phyloP scores from a whole-genome alignment of 2,113 vertebrate species.

The Phrynosoma blainvillii region DNA sequence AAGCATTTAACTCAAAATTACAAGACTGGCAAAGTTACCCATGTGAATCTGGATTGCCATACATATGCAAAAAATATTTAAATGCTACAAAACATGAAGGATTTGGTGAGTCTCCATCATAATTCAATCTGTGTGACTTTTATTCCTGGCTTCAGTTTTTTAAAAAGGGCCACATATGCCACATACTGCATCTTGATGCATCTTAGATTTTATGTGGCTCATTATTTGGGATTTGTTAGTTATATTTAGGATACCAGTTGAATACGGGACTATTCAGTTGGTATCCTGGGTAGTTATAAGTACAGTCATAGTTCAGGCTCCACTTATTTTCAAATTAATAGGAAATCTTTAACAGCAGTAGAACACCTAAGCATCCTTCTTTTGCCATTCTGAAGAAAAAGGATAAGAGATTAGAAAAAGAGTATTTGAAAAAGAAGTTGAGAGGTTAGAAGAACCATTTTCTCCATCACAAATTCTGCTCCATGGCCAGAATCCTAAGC shows the following conservation, averaged over 20 bases:
- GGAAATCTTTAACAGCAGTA: conserved; percentile 1
- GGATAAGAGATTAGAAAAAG: background rate
- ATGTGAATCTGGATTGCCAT: conserved; percentile 87
- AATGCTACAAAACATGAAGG: conserved; percentile 76
- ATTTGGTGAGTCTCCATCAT: conserved; percentile 78
- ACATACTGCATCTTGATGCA: background rate
- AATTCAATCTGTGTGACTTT: background rate
- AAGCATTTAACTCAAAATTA: conserved; percentile 79
- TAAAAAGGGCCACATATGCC: background rate
- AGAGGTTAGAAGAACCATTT: background rate
- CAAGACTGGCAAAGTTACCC: conserved; percentile 82
- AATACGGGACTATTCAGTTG: conserved; percentile 3
- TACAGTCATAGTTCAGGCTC: background rate
- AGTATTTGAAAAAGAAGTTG: background rate
- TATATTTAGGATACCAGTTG: conserved; percentile 8
- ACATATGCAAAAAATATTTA: conserved; percentile 89
- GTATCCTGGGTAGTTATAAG: background rate
- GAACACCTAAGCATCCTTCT: background rate
- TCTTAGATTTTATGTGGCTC: background rate
- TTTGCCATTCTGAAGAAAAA: background rate
- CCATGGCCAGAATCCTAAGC: background rate
- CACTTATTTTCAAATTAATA: background rate
- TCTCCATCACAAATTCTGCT: background rate
- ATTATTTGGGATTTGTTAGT: background rate
- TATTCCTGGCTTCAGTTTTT: background rate